Evolutionary conservation across 2,888 invertebrate genomes (phyloP).

Genomic region (Cinara cedri): DNA sequence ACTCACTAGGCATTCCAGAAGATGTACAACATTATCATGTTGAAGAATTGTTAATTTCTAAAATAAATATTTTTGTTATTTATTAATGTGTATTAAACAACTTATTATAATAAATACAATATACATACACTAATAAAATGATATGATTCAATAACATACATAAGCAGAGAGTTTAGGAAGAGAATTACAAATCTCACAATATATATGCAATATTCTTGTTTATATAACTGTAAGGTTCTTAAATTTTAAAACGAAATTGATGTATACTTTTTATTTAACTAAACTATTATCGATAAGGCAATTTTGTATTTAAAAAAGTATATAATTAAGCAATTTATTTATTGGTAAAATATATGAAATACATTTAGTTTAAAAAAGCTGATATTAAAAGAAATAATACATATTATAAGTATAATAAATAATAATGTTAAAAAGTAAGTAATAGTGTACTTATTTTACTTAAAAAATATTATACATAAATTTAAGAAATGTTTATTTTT

Average conservation of each 20-base stretch:
- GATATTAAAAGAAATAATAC: background rate
- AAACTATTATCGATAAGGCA: no score
- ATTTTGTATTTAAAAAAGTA: no score
- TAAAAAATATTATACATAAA: background rate
- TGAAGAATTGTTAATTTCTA: slow-evolving; percentile 94
- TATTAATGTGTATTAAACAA: background rate
- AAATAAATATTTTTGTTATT: slow-evolving; percentile 60
- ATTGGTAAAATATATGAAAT: no score
- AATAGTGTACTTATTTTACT: background rate
- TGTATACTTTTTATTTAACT: no score
- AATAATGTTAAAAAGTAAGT: background rate
- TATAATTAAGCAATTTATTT: no score
- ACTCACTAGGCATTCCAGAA: slow-evolving; percentile 89
- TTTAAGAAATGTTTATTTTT: background rate
- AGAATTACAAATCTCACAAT: background rate
- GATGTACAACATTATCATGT: slow-evolving; percentile 97
- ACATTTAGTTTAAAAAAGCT: no score
- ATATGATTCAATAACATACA: background rate
- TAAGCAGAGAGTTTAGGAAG: background rate
- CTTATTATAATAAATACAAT: background rate
- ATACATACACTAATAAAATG: background rate
- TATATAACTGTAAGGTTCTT: background rate
- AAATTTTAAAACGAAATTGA: background rate
- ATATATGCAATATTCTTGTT: background rate
- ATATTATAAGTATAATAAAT: background rate